Evolutionary conservation across 2,797 vertebrate genomes (phyloP).

Genomic region (Hydrolagus colliei): DNA sequence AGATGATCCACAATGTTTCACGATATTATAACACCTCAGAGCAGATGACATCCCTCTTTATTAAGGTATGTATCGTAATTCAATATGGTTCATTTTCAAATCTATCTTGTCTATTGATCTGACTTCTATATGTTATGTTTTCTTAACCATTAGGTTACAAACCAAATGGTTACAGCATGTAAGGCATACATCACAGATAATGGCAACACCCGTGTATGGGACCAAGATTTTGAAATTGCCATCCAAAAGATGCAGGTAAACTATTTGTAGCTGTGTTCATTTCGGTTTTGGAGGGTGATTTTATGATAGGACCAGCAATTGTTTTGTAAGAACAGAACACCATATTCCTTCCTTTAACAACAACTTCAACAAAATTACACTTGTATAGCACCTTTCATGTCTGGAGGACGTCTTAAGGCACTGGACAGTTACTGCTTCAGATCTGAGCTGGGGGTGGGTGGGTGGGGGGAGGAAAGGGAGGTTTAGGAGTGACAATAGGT

Average conservation of each 20-base stretch:
- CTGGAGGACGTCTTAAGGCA: too few relatives aligned
- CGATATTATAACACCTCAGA: conserved; percentile 67
- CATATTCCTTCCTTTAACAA: too few relatives aligned
- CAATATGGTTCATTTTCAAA: background rate
- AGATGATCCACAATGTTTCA: conserved; percentile 64
- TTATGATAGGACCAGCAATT: too few relatives aligned
- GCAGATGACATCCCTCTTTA: conserved; percentile 64
- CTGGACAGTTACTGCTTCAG: too few relatives aligned
- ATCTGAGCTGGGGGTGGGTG: too few relatives aligned
- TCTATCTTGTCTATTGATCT: conserved; percentile 27
- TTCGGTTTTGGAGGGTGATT: too few relatives aligned
- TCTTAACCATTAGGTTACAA: conserved; percentile 59
- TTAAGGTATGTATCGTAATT: conserved; percentile 56
- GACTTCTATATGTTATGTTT: background rate
- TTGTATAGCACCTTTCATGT: too few relatives aligned
- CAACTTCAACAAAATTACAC: too few relatives aligned
- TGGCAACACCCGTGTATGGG: conserved; percentile 60
- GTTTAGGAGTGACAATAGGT: too few relatives aligned
- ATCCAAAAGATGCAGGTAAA: conserved; percentile 66
- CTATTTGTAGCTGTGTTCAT: conserved; percentile 9
- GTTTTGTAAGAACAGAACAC: too few relatives aligned
- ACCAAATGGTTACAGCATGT: conserved; percentile 71
- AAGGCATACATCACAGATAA: conserved; percentile 68
- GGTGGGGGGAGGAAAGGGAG: too few relatives aligned
- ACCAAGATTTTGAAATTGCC: conserved; percentile 58